Evolutionary conservation across 2,113 vertebrate genomes (phyloP).

Genomic region (Rutilus rutilus): DNA sequence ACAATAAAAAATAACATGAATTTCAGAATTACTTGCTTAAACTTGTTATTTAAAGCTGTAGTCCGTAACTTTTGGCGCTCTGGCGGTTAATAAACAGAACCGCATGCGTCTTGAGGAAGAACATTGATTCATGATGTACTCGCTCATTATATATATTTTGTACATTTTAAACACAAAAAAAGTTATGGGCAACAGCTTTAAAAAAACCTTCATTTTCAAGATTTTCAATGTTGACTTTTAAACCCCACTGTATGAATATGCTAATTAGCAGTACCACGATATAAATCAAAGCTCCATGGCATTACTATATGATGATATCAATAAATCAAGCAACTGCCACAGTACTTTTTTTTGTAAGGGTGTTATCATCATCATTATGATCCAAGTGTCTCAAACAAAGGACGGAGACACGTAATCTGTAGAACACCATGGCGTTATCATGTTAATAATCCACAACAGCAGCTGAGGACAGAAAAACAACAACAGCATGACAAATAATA

Average conservation of each 20-base stretch:
- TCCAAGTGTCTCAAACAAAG: slow-evolving; percentile 36
- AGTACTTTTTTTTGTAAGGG: slow-evolving; percentile 20
- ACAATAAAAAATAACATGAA: not conserved
- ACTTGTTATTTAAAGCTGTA: no score
- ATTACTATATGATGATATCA: slow-evolving; percentile 10
- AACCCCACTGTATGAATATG: not conserved
- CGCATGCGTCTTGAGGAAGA: no score
- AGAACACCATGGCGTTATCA: slow-evolving; percentile 25
- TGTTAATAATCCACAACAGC: slow-evolving; percentile 55
- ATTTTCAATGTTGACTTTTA: slow-evolving; percentile 13
- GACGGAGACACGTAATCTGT: slow-evolving; percentile 39
- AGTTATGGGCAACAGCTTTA: not conserved
- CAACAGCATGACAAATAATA: slow-evolving; percentile 60
- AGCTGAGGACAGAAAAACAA: slow-evolving; percentile 54
- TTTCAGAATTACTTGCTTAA: not conserved
- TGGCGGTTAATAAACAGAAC: no score
- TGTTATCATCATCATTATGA: slow-evolving; percentile 26
- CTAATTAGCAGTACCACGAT: not conserved
- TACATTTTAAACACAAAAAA: no score
- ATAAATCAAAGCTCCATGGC: slow-evolving; percentile 6
- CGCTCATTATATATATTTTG: no score
- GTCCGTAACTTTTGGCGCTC: no score
- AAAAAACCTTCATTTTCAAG: not conserved
- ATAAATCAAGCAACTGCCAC: slow-evolving; percentile 7
- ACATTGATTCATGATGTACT: no score